Percentiles rank a stretch among this genome's conserved stretches.
Evolutionary conservation across 1,140 invertebrate genomes (phyloP).

Genomic region (Asobara japonica): DNA sequence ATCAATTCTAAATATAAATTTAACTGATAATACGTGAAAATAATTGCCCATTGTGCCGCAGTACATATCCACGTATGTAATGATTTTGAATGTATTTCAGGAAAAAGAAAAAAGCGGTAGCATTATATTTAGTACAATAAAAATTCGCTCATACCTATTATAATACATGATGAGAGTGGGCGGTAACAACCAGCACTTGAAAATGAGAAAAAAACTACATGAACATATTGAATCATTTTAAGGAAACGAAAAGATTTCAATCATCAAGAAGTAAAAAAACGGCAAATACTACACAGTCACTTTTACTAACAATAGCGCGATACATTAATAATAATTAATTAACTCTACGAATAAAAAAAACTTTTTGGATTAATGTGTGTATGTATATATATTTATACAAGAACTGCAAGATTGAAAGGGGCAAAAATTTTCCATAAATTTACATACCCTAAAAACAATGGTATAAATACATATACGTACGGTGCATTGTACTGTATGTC

Average conservation of each 20-base stretch:
- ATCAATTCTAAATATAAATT: background rate
- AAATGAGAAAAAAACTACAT: background rate
- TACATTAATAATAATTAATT: conserved; percentile 30
- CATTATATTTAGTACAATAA: conserved; percentile 32
- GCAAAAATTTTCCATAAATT: conserved; percentile 25
- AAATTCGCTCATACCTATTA: conserved; percentile 19
- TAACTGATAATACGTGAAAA: background rate
- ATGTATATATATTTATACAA: conserved; percentile 32
- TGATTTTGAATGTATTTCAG: conserved; percentile 36
- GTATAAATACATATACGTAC: conserved; percentile 30
- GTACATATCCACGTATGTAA: conserved; percentile 26
- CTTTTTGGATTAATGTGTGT: conserved; percentile 22
- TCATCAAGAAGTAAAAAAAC: background rate
- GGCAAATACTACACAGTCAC: conserved; percentile 17
- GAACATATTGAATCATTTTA: background rate
- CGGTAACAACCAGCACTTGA: too few species aligned
- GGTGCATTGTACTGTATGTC: conserved; percentile 61
- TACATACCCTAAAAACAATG: background rate
- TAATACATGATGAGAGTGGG: background rate
- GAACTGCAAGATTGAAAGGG: background rate
- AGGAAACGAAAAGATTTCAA: background rate
- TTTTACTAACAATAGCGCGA: conserved; percentile 28
- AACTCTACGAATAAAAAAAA: conserved; percentile 12
- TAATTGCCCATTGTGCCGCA: conserved; percentile 29
- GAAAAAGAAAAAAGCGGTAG: conserved; percentile 31